A percentile compares a stretch with the other conserved stretches of the same genome.
Conservation (phyloP, 1,140 invertebrate genomes). For the Triops longicaudatus region DNA sequence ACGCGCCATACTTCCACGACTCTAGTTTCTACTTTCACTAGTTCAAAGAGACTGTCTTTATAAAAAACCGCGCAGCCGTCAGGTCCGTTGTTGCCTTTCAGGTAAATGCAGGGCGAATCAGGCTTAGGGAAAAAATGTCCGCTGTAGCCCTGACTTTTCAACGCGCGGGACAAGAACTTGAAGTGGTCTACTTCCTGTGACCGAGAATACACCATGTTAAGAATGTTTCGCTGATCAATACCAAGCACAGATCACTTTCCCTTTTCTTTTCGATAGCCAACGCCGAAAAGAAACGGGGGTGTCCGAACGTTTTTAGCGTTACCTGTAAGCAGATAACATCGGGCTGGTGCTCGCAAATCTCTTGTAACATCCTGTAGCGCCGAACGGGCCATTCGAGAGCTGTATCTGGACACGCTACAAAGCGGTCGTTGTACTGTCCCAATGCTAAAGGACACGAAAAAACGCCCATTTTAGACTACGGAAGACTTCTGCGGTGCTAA, state of each 20-base stretch:
- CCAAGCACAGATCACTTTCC: constrained; percentile 13
- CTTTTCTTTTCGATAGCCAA: not conserved
- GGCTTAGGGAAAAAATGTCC: constrained; percentile 69
- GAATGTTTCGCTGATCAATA: not conserved
- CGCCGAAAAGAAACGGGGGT: not conserved
- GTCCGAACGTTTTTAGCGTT: constrained; percentile 27
- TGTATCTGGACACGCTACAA: constrained; percentile 58
- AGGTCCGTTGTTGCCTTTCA: constrained; percentile 62
- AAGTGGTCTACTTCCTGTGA: constrained; percentile 67
- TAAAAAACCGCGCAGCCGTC: constrained; percentile 75
- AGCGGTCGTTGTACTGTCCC: constrained; percentile 61
- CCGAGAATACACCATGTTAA: not conserved
- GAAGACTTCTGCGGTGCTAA: constrained; percentile 4
- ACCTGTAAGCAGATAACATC: constrained; percentile 67
- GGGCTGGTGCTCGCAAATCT: constrained; percentile 57
- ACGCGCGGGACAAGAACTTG: constrained; percentile 52
- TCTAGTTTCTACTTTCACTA: constrained; percentile 49
- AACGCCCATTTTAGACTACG: not conserved
- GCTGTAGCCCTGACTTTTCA: constrained; percentile 55
- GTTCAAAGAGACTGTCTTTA: constrained; percentile 51
- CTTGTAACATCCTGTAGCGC: constrained; percentile 59
- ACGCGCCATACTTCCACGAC: constrained; percentile 60
- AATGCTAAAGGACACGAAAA: constrained; percentile 46
- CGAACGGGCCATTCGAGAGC: constrained; percentile 60
- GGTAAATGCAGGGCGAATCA: constrained; percentile 66